Evolutionary conservation across 2,888 invertebrate species (phyloP).

Genomic region (Lepetodrilus schrolli): DNA sequence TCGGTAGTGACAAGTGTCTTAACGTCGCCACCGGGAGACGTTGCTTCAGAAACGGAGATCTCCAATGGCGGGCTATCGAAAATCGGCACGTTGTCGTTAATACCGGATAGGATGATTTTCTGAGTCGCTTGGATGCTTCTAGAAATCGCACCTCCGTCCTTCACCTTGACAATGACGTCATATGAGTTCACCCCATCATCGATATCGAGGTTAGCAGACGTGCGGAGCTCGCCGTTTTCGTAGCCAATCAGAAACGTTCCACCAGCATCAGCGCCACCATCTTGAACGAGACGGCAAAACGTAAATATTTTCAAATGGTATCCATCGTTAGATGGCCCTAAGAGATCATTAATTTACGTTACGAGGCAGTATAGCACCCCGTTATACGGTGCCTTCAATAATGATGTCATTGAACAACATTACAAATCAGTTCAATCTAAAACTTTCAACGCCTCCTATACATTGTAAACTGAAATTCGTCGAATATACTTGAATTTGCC

Average conservation of each 20-base stretch:
- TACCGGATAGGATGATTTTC: not conserved
- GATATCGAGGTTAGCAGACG: not conserved
- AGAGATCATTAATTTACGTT: not conserved
- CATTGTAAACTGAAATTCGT: no score
- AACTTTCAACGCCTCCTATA: no score
- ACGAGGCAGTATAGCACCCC: no score
- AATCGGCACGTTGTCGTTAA: conserved; percentile 4
- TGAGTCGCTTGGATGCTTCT: not conserved
- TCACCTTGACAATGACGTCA: not conserved
- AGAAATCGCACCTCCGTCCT: not conserved
- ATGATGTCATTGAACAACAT: no score
- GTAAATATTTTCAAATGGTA: not conserved
- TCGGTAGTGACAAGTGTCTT: not conserved
- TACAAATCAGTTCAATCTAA: no score
- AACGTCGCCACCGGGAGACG: not conserved
- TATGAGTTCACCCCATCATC: not conserved
- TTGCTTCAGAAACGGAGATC: not conserved
- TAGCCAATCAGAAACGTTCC: not conserved
- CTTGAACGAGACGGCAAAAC: not conserved
- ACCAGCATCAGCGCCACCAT: not conserved
- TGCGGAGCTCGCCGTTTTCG: not conserved
- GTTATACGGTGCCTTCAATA: no score
- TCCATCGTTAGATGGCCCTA: not conserved
- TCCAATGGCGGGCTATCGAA: not conserved
- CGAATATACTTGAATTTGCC: no score